Conservation (phyloP, 2,888 invertebrate genomes). For the Gari tellinella region DNA sequence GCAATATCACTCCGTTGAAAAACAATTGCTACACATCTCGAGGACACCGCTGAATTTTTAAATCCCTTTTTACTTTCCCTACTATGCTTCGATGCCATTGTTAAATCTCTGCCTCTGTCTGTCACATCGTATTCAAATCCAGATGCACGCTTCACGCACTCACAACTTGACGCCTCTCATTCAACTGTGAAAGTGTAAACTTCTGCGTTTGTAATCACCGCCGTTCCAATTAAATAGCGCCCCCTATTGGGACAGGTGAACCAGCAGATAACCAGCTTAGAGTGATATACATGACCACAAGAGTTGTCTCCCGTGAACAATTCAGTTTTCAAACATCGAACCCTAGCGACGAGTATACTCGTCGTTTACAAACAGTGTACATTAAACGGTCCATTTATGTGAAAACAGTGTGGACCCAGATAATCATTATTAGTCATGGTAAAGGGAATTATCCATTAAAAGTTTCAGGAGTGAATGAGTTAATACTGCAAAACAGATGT, state of each 20-base stretch:
- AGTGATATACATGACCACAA: too few relatives aligned
- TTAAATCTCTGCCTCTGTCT: background rate
- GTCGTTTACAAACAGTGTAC: too few relatives aligned
- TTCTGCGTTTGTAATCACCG: conserved; percentile 57
- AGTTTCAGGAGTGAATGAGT: too few relatives aligned
- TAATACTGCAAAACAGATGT: too few relatives aligned
- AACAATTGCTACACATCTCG: conserved; percentile 77
- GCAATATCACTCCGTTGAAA: conserved; percentile 60
- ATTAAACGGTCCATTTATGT: too few relatives aligned
- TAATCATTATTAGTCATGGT: too few relatives aligned
- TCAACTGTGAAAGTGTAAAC: conserved; percentile 26
- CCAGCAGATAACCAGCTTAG: background rate
- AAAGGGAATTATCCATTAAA: too few relatives aligned
- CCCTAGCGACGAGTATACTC: too few relatives aligned
- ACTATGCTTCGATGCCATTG: conserved; percentile 44
- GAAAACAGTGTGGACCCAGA: too few relatives aligned
- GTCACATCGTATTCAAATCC: background rate
- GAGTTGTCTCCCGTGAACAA: too few relatives aligned
- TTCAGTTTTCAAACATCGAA: too few relatives aligned
- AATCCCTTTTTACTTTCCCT: conserved; percentile 33
- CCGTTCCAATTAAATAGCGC: conserved; percentile 34
- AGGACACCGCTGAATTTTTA: conserved; percentile 66
- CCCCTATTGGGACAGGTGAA: conserved; percentile 44
- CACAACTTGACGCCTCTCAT: conserved; percentile 36
- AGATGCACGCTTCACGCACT: background rate